Evolutionary conservation across 2,888 invertebrate genomes (phyloP).

Genomic region (Colletes collaris): DNA sequence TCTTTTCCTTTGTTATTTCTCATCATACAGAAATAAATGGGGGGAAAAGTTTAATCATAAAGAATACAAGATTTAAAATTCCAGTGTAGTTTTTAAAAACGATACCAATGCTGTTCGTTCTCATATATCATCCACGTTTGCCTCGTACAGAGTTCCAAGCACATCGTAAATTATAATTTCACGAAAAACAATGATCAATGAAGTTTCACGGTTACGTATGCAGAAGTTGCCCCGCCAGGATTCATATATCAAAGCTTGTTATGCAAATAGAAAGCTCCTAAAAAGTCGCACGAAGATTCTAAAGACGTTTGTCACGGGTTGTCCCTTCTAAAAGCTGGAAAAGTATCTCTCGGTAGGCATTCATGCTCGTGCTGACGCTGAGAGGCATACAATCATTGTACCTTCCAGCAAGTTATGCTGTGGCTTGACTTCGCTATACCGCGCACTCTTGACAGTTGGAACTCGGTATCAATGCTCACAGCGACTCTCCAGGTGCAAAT

Average conservation of each 20-base stretch:
- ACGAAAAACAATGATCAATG: no score
- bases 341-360: slow-evolving; percentile 49
- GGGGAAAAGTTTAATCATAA: no score
- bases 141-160: not conserved
- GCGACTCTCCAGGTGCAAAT: not conserved
- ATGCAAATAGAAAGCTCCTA: slow-evolving; percentile 16
- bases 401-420: slow-evolving; percentile 43
- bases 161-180: not conserved
- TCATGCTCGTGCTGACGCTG: slow-evolving; percentile 39
- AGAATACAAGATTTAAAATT: no score
- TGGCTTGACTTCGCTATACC: slow-evolving; percentile 14
- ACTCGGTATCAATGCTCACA: slow-evolving; percentile 24
- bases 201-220: not conserved
- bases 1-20: no score
- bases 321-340: slow-evolving; percentile 55
- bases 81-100: not conserved
- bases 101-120: not conserved
- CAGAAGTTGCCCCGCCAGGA: not conserved
- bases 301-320: slow-evolving; percentile 57
- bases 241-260: slow-evolving; percentile 34
- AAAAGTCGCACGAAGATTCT: slow-evolving; percentile 46
- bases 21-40: no score
- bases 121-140: no score
- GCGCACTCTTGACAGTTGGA: slow-evolving; percentile 35
- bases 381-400: slow-evolving; percentile 46